phyloP scores from a whole-genome alignment of 2,888 invertebrate species.

The Bimastos eiseni region DNA sequence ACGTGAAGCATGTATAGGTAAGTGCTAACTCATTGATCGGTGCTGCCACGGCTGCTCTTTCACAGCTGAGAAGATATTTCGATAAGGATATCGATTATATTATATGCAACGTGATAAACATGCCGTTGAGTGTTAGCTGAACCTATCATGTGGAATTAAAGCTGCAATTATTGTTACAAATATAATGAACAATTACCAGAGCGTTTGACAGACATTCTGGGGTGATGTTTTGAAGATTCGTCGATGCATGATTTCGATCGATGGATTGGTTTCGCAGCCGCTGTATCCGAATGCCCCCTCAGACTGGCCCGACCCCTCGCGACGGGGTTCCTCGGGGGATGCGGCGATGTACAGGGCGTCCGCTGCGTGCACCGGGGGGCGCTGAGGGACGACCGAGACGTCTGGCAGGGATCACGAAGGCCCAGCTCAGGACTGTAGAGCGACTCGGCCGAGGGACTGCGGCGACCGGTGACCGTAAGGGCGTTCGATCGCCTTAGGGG shows the following conservation, averaged over 20 bases:
- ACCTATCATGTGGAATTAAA: neutral
- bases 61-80: neutral
- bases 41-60: neutral
- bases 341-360: neutral
- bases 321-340: neutral
- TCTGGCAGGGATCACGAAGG: neutral
- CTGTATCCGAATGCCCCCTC: neutral
- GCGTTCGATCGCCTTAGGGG: conserved; percentile 38
- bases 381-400: neutral
- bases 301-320: neutral
- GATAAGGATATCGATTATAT: too few species aligned
- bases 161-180: neutral
- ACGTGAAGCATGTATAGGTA: too few species aligned
- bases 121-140: too few species aligned
- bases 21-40: neutral
- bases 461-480: neutral
- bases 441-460: neutral
- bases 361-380: neutral
- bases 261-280: neutral
- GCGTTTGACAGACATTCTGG: neutral
- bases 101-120: too few species aligned
- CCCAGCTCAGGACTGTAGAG: neutral
- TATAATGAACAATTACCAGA: neutral
- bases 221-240: neutral
- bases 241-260: neutral